Evolutionary conservation across 2,888 invertebrate genomes (phyloP).

Genomic region (Entomobrya proxima): DNA sequence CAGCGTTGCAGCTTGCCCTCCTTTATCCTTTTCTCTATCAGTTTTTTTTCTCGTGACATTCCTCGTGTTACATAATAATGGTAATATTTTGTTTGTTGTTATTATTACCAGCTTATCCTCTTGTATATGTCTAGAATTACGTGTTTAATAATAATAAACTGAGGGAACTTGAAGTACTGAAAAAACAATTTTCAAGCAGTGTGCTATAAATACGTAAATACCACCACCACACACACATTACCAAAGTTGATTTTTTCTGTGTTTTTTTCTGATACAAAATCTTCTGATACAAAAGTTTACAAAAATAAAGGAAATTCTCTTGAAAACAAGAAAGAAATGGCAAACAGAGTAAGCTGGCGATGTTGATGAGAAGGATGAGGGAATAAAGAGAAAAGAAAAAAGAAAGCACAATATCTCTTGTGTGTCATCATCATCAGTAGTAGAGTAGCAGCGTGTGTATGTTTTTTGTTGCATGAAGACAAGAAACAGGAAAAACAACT

Average conservation of each 20-base stretch:
- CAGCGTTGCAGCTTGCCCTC: conserved; percentile 23
- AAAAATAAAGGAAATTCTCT: neutral
- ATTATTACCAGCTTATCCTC: conserved; percentile 27
- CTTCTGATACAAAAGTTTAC: no score
- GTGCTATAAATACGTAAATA: conserved; percentile 20
- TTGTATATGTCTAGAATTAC: neutral
- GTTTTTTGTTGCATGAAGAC: neutral
- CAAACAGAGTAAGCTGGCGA: no score
- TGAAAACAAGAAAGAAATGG: neutral
- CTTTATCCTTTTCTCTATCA: conserved; percentile 13
- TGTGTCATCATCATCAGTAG: conserved; percentile 10
- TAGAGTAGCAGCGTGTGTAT: neutral
- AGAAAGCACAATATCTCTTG: conserved; percentile 20
- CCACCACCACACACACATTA: neutral
- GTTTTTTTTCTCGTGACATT: neutral
- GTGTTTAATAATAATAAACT: conserved; percentile 32
- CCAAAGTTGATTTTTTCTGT: neutral
- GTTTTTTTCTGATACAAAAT: no score
- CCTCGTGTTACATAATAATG: neutral
- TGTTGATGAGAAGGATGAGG: neutral
- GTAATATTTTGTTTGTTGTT: neutral
- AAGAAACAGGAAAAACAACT: neutral
- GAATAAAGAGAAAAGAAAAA: neutral
- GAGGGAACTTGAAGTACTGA: neutral
- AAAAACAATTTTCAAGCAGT: conserved; percentile 24